phyloP scores from a whole-genome alignment of 2,113 vertebrate genomes.

The Corythoichthys haematopterus region DNA sequence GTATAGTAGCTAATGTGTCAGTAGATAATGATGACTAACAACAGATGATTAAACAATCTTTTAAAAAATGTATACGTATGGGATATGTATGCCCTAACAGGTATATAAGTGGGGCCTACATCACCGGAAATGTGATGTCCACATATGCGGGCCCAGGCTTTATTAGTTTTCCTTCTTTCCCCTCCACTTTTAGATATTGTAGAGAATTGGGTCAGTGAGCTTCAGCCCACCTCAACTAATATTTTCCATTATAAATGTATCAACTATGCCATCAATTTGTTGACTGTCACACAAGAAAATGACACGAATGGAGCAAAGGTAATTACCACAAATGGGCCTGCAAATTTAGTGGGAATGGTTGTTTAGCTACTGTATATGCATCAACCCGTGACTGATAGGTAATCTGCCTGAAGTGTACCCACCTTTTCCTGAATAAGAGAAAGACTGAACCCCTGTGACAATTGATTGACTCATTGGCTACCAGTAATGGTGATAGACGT shows the following conservation, averaged over 20 bases:
- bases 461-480: background rate
- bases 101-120: no score
- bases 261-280: background rate
- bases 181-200: no score
- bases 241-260: background rate
- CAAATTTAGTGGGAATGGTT: background rate
- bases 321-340: background rate
- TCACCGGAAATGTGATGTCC: no score
- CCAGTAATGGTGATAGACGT: no score
- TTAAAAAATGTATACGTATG: no score
- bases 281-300: background rate
- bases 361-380: background rate
- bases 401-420: background rate
- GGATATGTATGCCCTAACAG: no score
- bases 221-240: no score
- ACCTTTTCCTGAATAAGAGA: background rate
- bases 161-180: no score
- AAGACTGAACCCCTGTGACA: background rate
- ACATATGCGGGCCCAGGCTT: no score
- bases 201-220: no score
- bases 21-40: background rate
- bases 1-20: constrained; percentile 2
- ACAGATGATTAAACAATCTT: background rate
- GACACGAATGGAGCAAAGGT: background rate
- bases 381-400: background rate